phyloP scores from a whole-genome alignment of 92 coral and sea anemone species.

The Porites lobata region DNA sequence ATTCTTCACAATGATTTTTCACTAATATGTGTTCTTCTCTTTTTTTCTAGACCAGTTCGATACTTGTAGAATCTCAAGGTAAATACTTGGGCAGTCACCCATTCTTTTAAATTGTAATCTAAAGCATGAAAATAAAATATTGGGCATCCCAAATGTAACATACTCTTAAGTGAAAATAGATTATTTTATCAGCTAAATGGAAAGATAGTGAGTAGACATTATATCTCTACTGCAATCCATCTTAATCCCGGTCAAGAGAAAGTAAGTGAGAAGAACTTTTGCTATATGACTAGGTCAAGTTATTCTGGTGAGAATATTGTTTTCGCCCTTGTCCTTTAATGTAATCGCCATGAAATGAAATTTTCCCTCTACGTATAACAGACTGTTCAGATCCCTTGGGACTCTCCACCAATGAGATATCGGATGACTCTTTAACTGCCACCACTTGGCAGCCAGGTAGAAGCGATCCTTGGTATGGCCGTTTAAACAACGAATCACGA shows the following conservation, averaged over 20 bases:
- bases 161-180: too few species aligned
- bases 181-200: too few species aligned
- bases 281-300: too few species aligned
- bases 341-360: neutral
- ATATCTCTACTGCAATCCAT: too few species aligned
- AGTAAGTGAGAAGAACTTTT: too few species aligned
- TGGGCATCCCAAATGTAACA: too few species aligned
- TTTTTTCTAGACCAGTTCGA: neutral
- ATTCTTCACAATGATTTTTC: too few species aligned
- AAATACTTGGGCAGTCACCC: neutral
- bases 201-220: too few species aligned
- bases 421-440: constrained; percentile 51
- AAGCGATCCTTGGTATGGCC: constrained; percentile 88
- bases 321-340: neutral
- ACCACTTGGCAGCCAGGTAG: constrained; percentile 81
- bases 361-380: neutral
- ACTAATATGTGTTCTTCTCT: neutral
- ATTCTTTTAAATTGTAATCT: too few species aligned
- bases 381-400: constrained; percentile 25
- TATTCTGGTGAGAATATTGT: too few species aligned
- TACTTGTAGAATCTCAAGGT: constrained; percentile 2
- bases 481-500: constrained; percentile 71
- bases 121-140: too few species aligned
- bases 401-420: constrained; percentile 36
- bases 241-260: too few species aligned